Evolutionary conservation across 2,797 vertebrate species (phyloP).

Genomic region (Coccyzus lansbergi): DNA sequence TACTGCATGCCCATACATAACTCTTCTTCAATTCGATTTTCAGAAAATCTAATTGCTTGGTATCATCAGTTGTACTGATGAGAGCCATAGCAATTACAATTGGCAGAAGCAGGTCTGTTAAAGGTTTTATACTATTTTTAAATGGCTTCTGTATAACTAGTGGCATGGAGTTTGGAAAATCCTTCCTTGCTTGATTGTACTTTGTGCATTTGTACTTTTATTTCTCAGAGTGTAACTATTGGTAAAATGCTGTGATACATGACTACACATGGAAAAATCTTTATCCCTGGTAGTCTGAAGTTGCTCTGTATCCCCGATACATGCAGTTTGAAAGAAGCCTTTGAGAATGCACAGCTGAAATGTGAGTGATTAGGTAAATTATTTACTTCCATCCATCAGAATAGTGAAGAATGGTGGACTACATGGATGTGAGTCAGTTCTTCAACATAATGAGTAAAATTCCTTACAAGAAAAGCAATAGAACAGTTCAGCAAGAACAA

Average conservation of each 20-base stretch:
- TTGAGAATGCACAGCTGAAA: background rate
- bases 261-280: background rate
- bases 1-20: background rate
- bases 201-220: background rate
- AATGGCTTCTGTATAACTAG: background rate
- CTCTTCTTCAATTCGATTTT: background rate
- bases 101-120: background rate
- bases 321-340: background rate
- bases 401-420: slow-evolving; percentile 53
- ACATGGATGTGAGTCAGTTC: slow-evolving; percentile 35
- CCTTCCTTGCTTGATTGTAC: background rate
- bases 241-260: background rate
- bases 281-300: background rate
- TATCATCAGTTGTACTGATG: background rate
- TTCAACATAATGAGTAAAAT: background rate
- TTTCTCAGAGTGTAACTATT: background rate
- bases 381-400: slow-evolving; percentile 63
- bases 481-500: background rate
- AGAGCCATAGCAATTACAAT: background rate
- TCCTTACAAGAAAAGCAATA: background rate
- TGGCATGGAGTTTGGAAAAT: background rate
- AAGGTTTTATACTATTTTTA: background rate
- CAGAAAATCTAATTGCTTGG: background rate
- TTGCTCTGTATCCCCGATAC: background rate
- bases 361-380: slow-evolving; percentile 50